Base-by-base conservation (phyloP, 2,888 invertebrate species). In the Papilio protenor region DNA sequence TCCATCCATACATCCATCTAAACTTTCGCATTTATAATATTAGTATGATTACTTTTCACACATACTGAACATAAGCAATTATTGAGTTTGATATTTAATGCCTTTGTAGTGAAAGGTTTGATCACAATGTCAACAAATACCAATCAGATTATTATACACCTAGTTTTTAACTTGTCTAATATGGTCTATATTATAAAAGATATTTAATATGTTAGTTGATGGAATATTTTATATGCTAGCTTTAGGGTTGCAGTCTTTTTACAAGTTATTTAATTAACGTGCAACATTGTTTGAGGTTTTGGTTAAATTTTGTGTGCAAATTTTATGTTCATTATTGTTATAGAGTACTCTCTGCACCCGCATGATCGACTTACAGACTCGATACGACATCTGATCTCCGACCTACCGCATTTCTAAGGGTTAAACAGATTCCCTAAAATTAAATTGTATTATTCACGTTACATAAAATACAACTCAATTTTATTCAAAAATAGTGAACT, bases 341-440 rank as follows among this genome's bases (percentile, higher is more conserved):
- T 75, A 23, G 14, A 75, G 75, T 71, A 45, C 71, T 33, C 64
- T 72, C 45, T 45, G 45, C 23, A 27, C 78, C 78, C 78, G 78
- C 78, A 78, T 78, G 21, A 72, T 78, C 72, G 55, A 23, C n/a
- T 78, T 75, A 75, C 78, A 49, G 27, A 47, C 47, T 75, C 40
- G 55, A 66, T 64, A 61, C 55, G 64, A 74, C 74, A 80, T 64
- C 78, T 75, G 79, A 80, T 75, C 70, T 61, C 14, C 66, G 75
- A 79, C 80, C 80, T 79, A 79, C 79, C 80, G 78, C 80, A 75
- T 52, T 45, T 23, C 61, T 52, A 49, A 69, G 52, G 49, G 14
- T 66, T 64, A 66, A 66, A 16, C 27, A 55, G 23, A 55, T 45
- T 55, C 6, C n/a, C 64, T 40, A 73, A 78, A 84, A n/a, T 14